A percentile compares a stretch with the other conserved stretches of the same genome.
phyloP scores from a whole-genome alignment of 2,797 vertebrate genomes.

The Trachurus trachurus region DNA sequence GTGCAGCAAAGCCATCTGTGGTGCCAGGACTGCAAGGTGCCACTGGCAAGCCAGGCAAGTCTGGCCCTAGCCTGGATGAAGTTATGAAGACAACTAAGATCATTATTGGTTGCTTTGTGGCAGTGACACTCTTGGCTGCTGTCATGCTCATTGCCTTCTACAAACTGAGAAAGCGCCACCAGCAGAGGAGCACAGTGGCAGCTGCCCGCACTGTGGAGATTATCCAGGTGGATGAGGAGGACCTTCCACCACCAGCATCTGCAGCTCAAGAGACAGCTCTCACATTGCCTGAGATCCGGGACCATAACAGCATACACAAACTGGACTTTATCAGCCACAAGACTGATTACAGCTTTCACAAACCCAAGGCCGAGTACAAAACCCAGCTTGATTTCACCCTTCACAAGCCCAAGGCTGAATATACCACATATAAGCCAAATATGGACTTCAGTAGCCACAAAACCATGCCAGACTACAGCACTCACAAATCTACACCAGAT shows the following conservation, averaged over 20 bases:
- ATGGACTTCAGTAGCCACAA: constrained; percentile 84
- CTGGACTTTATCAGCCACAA: constrained; percentile 87
- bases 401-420: constrained; percentile 85
- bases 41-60: constrained; percentile 87
- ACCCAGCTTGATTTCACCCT: constrained; percentile 82
- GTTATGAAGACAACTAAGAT: constrained; percentile 99
- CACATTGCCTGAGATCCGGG: constrained; percentile 92
- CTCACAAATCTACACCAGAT: constrained; percentile 83
- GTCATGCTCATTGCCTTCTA: constrained; percentile 99
- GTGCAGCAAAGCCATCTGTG: constrained; percentile 80
- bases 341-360: constrained; percentile 84
- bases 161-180: constrained; percentile 97
- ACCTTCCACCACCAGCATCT: constrained; percentile 89
- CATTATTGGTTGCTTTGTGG: constrained; percentile 99
- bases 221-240: constrained; percentile 95
- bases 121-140: constrained; percentile 95
- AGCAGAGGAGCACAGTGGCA: constrained; percentile 95
- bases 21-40: constrained; percentile 86
- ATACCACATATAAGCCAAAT: constrained; percentile 84
- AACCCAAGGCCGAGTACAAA: constrained; percentile 84
- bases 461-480: constrained; percentile 80
- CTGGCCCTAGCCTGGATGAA: constrained; percentile 94
- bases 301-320: constrained; percentile 91
- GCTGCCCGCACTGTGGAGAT: constrained; percentile 96
- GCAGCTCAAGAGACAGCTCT: constrained; percentile 90